Evolutionary conservation across 2,797 vertebrate genomes (phyloP), one percentile per base, ranked within the genome.

Genomic region (Semotilus atromaculatus): DNA sequence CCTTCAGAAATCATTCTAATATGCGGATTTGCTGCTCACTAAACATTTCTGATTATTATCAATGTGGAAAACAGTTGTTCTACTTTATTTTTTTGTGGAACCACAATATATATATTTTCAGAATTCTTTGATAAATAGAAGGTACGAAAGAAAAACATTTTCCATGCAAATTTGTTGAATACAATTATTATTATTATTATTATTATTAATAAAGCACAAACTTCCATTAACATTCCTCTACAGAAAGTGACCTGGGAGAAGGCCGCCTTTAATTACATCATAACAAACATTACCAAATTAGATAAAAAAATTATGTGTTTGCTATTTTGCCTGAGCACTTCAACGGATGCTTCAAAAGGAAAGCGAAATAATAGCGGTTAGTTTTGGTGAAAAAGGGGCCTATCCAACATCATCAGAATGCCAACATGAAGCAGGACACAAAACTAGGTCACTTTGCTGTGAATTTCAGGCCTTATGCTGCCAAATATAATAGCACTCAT

Each of bases 361-460:
- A 83, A 53, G 7, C 23, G 9, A 67, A 78, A 82, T 4, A 83
- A 66, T 79, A 48, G 7, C 4, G 0, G 80, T 83, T 85, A 72
- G 73, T 23, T 77, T 51, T 85, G 85, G 82, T 60, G 53, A 51
- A 73, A 40, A 23, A 10, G 1, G 23, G 34, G 45, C 31, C 19
- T 21, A 29, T 26, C 45, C 21, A 77, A 72, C 34, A 81, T 43
- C 13, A 48, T 72, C 45, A 5, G 48, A 68, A 68, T 14, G 79
- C 60, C 84, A 66, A 55, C 23, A 51, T 53, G 68, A 73, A 38
- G 31, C 45, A 81, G 64, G 82, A 83, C 82, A 82, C 48, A 71
- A 80, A 87, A 76, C 19, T 48, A 78, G 86, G 67, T 77, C 82
- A 87, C 40, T 83, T 84, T 80, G 16, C 78, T 43, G 73, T 26